Evolutionary conservation across 2,113 vertebrate genomes (phyloP), one percentile per base, ranked within the genome.

Genomic region (Ctenodactylus gundi): DNA sequence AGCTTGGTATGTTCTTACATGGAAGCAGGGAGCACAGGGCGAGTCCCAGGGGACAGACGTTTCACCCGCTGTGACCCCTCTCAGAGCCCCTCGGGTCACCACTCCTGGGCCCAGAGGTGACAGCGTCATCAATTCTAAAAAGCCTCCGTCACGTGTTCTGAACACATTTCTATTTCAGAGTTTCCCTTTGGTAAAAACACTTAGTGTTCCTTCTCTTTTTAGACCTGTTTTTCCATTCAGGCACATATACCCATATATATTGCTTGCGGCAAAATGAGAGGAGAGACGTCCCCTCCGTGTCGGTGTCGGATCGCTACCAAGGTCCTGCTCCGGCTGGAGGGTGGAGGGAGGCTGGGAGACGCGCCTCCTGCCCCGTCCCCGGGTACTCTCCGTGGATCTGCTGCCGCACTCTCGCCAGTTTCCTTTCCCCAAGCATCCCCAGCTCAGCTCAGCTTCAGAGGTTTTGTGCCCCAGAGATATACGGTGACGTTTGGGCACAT

Each of bases 121-220:
- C 60, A 88, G n/a, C 51, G 82, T 88, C 81, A 92, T 39, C 46
- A 62, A 13, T 44, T n/a, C 68, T 90, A 62, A 75, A 46, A 60
- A 84, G 15, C 6, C 60, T 86, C 46, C 9, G 12, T 87, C 76
- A 49, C 41, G n/a, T 53, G 72, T 46, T 49, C 29, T 7, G 31
- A 44, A 80, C 31, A 53, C 8, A 9, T 91, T 86, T 67, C 72
- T 90, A 82, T 77, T 90, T 95, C 60, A 46, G 25, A 58, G 13
- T 72, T 72, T 86, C 55, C 25, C 34, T 46, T 60, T 73, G 55
- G 13, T 70, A 39, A 41, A 81, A 27, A 18, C 58, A 67, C 55
- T 85, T 85, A 84, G 51, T 85, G 29, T 88, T 92, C 62, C 17
- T 91, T 94, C 55, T 90, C 34, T 83, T 95, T 95, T 89, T 49